Evolutionary conservation across 2,888 invertebrate species (phyloP), one percentile per base, ranked within the genome.

Genomic region (Morpho helenor): DNA sequence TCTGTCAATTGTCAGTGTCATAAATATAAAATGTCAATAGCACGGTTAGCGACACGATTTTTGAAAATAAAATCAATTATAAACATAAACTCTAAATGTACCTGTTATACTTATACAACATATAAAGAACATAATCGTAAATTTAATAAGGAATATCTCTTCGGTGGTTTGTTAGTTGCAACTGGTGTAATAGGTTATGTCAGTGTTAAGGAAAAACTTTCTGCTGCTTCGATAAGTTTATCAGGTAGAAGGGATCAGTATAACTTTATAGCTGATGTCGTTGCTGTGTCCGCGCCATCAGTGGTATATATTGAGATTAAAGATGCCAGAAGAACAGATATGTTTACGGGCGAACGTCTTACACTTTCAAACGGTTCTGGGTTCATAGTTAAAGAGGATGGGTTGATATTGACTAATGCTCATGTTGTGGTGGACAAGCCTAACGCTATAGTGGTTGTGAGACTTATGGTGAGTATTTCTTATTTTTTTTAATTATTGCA

Each of bases 211-310:
- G 82, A 89, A 61, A 86, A 78, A 68, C 65, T 92, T 50, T 74
- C 75, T 5, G 85, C 89, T 16, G 84, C 86, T 3, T 79, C 79
- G n/a, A 61, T 72, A 43, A 74, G 68, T 57, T 79, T 92, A 66
- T 77, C 80, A 52, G 93, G 92, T 5, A 90, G 93, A 66, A 83
- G 95, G 64, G 85, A 92, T 10, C 91, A 93, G 72, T 95, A 92
- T 76, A 98, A 98, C 87, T 98, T 98, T 76, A 96, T 98, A 53
- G 96, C 98, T 10, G 97, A 98, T 81, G 96, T 97, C 9, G 97
- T 98, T 3, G 95, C 96, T 63, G 92, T 94, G 43, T 94, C 95
- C n/a, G 95, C 95, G 1, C 94, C 95, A 7, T 93, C 96, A 1
- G 97, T 98, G 7, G 98, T 98, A 44, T 97, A 95, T 77, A 97